Base-by-base conservation (phyloP, 2,888 invertebrate genomes). In the Cheilosia impressa region DNA sequence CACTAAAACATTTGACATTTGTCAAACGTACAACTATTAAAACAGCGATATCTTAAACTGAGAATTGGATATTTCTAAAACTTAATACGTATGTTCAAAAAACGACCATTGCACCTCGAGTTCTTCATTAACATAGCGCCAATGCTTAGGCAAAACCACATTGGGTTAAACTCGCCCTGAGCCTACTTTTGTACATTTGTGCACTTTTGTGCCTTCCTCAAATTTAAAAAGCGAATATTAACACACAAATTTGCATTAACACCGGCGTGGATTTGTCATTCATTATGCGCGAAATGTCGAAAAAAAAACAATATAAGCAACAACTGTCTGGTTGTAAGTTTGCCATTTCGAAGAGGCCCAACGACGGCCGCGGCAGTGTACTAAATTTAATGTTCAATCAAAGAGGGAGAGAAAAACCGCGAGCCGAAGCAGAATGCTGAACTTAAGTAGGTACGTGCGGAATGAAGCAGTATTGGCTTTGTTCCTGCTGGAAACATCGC, bases 191-290 rank as follows among this genome's bases (percentile, higher is more conserved):
- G 62, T 52, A 17, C 53, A 34, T 72, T 13, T 38, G 13, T 72
- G 52, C 72, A 79, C 52, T 72, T 52, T 66, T 41, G 72, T 73
- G 34, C 66, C 62, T 72, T 78, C 55, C 19, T 31, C 43, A 73
- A 63, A 84, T 84, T 84, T 84, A 73, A 75, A 79, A 84, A 72
- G 38, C 79, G 75, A 84, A 79, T 75, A 45, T 45, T 17, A 45
- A 24, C 9, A 52, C 63, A 47, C 19, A 45, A 45, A 84, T 84
- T 84, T 53, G 53, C 83, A 84, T 84, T 79, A 58, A 58, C 50
- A 52, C 79, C 81, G 60, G 58, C 55, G 77, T 47, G 55, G 27
- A 69, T 62, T 69, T 69, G 53, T 41, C 62, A 77, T 65, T 78
- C 41, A 79, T 79, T 79, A 79, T 72, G 79, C 79, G 69, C 57